phyloP scores from a whole-genome alignment of 2,797 vertebrate species.

The Ctenopoma kingsleyae region DNA sequence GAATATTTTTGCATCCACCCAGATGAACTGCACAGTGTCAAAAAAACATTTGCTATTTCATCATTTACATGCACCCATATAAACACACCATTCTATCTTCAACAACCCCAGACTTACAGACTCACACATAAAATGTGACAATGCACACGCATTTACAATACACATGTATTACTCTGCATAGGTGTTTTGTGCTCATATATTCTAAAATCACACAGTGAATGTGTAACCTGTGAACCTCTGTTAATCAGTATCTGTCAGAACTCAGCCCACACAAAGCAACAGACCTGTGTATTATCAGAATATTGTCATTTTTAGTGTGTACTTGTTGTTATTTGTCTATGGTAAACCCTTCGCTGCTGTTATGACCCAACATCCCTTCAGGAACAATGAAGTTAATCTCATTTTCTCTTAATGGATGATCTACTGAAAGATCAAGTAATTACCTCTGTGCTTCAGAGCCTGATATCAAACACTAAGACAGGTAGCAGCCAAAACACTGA shows the following conservation, averaged over 20 bases:
- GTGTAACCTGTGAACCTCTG: slow-evolving; percentile 26
- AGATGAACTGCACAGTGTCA: too few species aligned
- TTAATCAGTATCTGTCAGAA: slow-evolving; percentile 26
- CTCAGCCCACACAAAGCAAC: neutral
- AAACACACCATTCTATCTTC: neutral
- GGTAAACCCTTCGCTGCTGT: neutral
- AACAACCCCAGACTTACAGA: too few species aligned
- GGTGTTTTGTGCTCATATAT: neutral
- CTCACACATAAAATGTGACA: neutral
- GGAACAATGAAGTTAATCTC: slow-evolving; percentile 50
- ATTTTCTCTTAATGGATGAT: slow-evolving; percentile 36
- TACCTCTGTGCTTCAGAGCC: slow-evolving; percentile 31
- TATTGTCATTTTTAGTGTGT: neutral
- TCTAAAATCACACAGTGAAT: slow-evolving; percentile 7
- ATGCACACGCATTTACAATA: neutral
- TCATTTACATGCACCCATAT: neutral
- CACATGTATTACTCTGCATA: neutral
- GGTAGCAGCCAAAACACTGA: slow-evolving; percentile 1
- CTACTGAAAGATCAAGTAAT: slow-evolving; percentile 48
- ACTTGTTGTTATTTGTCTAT: neutral
- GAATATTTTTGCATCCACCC: neutral
- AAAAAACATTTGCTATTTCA: too few species aligned
- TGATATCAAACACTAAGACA: slow-evolving; percentile 24
- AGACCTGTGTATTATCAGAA: neutral
- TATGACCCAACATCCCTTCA: neutral